Percentiles rank a stretch among this genome's conserved stretches.
Evolutionary conservation across 2,888 invertebrate species (phyloP).

Genomic region (Lepidochitona cinerea): DNA sequence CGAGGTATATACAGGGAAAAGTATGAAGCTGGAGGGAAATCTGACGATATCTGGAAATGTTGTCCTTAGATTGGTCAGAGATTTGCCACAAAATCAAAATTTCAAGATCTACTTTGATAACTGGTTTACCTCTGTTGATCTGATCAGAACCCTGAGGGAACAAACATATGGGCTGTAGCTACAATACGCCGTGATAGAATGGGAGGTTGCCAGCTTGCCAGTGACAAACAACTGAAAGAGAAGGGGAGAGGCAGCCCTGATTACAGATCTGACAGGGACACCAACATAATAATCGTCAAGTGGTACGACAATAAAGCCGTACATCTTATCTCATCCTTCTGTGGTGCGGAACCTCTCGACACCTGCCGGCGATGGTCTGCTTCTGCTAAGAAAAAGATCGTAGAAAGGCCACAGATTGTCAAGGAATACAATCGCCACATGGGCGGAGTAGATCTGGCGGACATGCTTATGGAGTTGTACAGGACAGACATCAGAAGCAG

Average conservation of each 20-base stretch:
- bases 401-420: constrained; percentile 4
- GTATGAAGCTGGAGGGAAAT: background rate
- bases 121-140: constrained; percentile 3
- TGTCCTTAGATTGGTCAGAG: background rate
- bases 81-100: constrained; percentile 1
- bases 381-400: background rate
- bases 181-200: constrained; percentile 9
- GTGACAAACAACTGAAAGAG: constrained; percentile 16
- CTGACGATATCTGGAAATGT: background rate
- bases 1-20: constrained; percentile 20
- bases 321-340: constrained; percentile 6
- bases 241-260: constrained; percentile 14
- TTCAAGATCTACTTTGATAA: constrained; percentile 14
- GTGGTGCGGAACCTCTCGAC: background rate
- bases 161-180: background rate
- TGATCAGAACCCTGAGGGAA: background rate
- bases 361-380: background rate
- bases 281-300: constrained; percentile 12
- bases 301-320: constrained; percentile 25
- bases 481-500: background rate
- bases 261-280: constrained; percentile 2
- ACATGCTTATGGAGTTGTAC: constrained; percentile 10
- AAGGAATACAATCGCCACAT: constrained; percentile 13
- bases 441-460: constrained; percentile 17
- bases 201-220: background rate